phyloP scores from a whole-genome alignment of 2,888 invertebrate species.

The Cosmia trapezina region DNA sequence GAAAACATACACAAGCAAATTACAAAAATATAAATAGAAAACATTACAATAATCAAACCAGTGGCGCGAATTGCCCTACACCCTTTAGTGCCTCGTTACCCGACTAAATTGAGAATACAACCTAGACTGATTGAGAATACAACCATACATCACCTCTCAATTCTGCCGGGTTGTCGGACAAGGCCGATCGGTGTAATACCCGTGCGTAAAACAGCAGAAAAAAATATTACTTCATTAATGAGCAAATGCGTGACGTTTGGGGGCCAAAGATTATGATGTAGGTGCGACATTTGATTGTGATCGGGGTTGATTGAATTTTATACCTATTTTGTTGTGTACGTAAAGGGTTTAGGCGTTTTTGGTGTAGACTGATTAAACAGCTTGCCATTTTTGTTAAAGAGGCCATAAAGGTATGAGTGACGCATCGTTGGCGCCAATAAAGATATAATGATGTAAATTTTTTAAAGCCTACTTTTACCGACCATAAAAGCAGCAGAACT shows the following conservation, averaged over 20 bases:
- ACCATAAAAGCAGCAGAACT: background rate
- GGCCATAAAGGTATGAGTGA: slow-evolving; percentile 32
- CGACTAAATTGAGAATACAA: slow-evolving; percentile 65
- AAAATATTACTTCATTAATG: slow-evolving; percentile 84
- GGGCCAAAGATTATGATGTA: slow-evolving; percentile 71
- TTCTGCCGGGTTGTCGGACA: slow-evolving; percentile 75
- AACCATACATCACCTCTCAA: slow-evolving; percentile 70
- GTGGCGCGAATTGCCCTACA: slow-evolving; percentile 68
- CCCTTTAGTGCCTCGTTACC: slow-evolving; percentile 78
- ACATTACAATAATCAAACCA: slow-evolving; percentile 54
- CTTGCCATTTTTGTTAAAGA: slow-evolving; percentile 20
- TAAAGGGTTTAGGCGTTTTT: slow-evolving; percentile 9
- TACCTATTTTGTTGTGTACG: slow-evolving; percentile 1
- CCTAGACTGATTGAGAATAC: slow-evolving; percentile 10
- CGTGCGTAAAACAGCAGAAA: slow-evolving; percentile 83
- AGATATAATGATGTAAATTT: slow-evolving; percentile 38
- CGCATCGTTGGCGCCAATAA: slow-evolving; percentile 36
- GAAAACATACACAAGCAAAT: slow-evolving; percentile 16
- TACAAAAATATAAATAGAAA: slow-evolving; percentile 54
- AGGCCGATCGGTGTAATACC: slow-evolving; percentile 79
- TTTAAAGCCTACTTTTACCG: slow-evolving; percentile 10
- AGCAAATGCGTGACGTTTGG: slow-evolving; percentile 76
- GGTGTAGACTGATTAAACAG: background rate
- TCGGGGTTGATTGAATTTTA: slow-evolving; percentile 13
- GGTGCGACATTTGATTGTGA: slow-evolving; percentile 41